These are phyloP conservation scores for Pecten maximus DNA, from an alignment of 2,888 invertebrate genomes.

Conservation along the genomic window DNA sequence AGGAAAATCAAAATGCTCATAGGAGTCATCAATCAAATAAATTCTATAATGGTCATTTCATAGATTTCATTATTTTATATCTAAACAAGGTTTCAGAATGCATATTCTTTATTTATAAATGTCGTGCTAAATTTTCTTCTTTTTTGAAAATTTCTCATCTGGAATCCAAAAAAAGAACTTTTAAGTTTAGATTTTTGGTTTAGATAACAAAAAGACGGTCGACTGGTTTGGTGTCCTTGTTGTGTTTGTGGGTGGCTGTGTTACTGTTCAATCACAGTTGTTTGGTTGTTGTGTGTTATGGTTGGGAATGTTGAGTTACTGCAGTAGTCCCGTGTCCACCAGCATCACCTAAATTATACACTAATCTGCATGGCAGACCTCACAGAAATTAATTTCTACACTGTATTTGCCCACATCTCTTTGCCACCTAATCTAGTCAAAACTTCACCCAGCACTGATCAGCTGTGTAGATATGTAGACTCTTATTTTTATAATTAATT, in stretches of 20 bases:
- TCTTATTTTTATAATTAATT: too few species aligned
- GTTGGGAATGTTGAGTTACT: background rate
- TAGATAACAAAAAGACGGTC: background rate
- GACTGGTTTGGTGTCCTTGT: background rate
- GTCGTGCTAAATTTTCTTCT: too few species aligned
- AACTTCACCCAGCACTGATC: background rate
- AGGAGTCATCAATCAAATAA: too few species aligned
- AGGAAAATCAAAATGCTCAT: too few species aligned
- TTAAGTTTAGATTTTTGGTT: too few species aligned
- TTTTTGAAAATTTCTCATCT: too few species aligned
- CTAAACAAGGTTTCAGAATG: too few species aligned
- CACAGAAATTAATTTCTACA: background rate
- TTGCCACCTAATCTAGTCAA: background rate
- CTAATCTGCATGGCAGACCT: constrained; percentile 26
- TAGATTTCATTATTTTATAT: too few species aligned
- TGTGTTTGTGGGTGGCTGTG: background rate
- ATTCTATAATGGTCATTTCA: too few species aligned
- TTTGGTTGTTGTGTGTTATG: constrained; percentile 29
- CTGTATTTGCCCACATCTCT: background rate
- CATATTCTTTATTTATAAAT: too few species aligned
- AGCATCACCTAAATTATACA: background rate
- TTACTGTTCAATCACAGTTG: constrained; percentile 8
- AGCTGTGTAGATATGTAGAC: background rate
- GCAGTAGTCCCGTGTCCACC: background rate
- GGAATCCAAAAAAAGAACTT: too few species aligned